These are phyloP conservation scores for Acanthurus lineatus DNA, from an alignment of 2,797 vertebrate genomes.

Conservation along the genomic window DNA sequence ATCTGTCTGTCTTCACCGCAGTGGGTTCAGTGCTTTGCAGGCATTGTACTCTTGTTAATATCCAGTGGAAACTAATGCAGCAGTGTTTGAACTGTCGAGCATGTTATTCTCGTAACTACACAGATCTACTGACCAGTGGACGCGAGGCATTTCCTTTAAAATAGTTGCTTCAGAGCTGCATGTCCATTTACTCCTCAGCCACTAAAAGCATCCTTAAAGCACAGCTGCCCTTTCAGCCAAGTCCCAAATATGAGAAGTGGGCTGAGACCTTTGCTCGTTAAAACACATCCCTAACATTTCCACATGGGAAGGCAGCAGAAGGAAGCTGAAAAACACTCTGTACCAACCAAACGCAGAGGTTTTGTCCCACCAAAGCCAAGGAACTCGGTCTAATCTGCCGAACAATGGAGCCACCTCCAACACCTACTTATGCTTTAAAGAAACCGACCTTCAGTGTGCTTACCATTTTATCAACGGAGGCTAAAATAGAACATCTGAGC, in stretches of 20 bases:
- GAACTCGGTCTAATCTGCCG: conserved; percentile 1
- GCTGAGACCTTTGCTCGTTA: background rate
- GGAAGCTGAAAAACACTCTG: conserved; percentile 12
- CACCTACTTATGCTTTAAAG: conserved; percentile 14
- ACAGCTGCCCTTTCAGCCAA: conserved; percentile 20
- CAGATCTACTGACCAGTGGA: conserved; percentile 23
- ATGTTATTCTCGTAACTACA: background rate
- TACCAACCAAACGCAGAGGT: conserved; percentile 5
- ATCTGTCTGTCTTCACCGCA: background rate
- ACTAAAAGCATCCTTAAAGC: conserved; percentile 40
- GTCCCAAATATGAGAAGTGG: conserved; percentile 8
- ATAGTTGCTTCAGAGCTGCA: conserved; percentile 22
- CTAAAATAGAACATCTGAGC: conserved; percentile 40
- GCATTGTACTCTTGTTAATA: too few relatives aligned
- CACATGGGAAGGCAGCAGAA: background rate
- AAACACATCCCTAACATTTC: conserved; percentile 11
- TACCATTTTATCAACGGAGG: background rate
- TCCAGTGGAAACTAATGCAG: background rate
- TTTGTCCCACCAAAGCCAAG: background rate
- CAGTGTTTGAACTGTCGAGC: conserved; percentile 5
- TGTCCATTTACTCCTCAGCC: conserved; percentile 30
- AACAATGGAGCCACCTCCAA: conserved; percentile 18
- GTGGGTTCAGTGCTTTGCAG: too few relatives aligned
- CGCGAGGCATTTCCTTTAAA: conserved; percentile 16
- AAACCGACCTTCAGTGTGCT: conserved; percentile 11